phyloP scores from a whole-genome alignment of 2,113 vertebrate genomes.

The Electrona antarctica region DNA sequence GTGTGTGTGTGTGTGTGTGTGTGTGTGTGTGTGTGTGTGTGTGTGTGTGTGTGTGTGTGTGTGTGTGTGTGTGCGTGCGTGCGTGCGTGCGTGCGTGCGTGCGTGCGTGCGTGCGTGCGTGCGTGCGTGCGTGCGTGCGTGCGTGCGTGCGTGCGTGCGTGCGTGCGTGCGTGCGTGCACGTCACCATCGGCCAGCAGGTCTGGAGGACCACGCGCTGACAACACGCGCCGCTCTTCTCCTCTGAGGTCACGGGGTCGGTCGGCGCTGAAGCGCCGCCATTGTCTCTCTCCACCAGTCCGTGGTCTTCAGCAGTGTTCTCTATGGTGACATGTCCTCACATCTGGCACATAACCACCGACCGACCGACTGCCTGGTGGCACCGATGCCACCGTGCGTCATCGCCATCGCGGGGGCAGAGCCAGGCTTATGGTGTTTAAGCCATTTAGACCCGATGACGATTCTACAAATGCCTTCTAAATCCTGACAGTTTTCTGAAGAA shows the following conservation, averaged over 20 bases:
- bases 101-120: slow-evolving; percentile 16
- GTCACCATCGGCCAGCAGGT: slow-evolving; percentile 7
- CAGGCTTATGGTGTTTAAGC: neutral
- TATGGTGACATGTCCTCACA: no score
- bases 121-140: slow-evolving; percentile 2
- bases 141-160: slow-evolving; percentile 9
- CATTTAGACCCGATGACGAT: no score
- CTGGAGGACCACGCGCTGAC: neutral
- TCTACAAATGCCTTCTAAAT: no score
- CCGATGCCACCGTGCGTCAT: no score
- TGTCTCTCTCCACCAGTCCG: slow-evolving; percentile 44
- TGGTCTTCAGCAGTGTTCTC: slow-evolving; percentile 28
- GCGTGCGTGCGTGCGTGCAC: slow-evolving; percentile 11
- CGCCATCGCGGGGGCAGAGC: neutral
- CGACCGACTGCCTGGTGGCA: no score
- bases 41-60: slow-evolving; percentile 2
- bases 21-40: slow-evolving; percentile 16
- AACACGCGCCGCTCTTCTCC: neutral
- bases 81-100: slow-evolving; percentile 7
- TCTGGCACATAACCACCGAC: no score
- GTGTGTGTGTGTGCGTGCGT: slow-evolving; percentile 9
- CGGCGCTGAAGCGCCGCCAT: slow-evolving; percentile 32
- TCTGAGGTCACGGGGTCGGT: slow-evolving; percentile 35
- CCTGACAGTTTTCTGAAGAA: no score
- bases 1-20: slow-evolving; percentile 3